Percentiles rank a stretch among this genome's conserved stretches.
Evolutionary conservation across 2,888 invertebrate species (phyloP).

Genomic region (Trypoxylon attenuatum): DNA sequence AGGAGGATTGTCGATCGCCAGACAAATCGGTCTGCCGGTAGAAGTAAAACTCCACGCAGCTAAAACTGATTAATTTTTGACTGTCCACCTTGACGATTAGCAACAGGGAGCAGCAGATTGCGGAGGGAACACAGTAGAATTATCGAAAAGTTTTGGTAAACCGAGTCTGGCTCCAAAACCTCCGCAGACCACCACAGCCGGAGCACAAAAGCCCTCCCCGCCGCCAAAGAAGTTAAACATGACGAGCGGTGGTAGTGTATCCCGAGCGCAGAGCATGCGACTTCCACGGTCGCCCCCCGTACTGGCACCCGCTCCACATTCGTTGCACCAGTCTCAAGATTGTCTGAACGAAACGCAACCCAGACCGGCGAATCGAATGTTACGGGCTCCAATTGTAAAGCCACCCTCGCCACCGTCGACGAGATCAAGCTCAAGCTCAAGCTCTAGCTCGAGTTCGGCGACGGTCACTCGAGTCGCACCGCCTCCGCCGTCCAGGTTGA

Average conservation of each 20-base stretch:
- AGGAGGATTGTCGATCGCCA: neutral
- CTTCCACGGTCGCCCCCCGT: slow-evolving; percentile 83
- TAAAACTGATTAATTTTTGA: too few species aligned
- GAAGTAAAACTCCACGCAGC: too few species aligned
- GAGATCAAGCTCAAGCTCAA: too few species aligned
- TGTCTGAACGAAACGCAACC: slow-evolving; percentile 71
- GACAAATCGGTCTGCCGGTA: neutral
- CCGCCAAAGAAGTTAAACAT: slow-evolving; percentile 81
- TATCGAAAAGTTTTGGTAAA: slow-evolving; percentile 78
- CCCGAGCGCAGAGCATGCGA: slow-evolving; percentile 90
- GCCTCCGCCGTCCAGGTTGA: slow-evolving; percentile 67
- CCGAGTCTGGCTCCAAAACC: slow-evolving; percentile 91
- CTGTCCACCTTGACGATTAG: slow-evolving; percentile 58
- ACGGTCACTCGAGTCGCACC: slow-evolving; percentile 65
- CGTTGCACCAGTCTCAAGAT: slow-evolving; percentile 77
- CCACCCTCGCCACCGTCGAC: slow-evolving; percentile 78
- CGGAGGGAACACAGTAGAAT: slow-evolving; percentile 74
- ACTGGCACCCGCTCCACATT: slow-evolving; percentile 75
- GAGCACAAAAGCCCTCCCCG: slow-evolving; percentile 74
- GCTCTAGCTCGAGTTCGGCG: slow-evolving; percentile 20
- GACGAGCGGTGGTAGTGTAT: slow-evolving; percentile 74
- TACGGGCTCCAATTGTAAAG: slow-evolving; percentile 78
- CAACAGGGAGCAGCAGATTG: slow-evolving; percentile 76
- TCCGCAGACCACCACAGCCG: slow-evolving; percentile 75
- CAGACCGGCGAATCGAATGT: slow-evolving; percentile 75